Evolutionary conservation across 2,888 invertebrate species (phyloP), one percentile per base, ranked within the genome.

Genomic region (Enchytraeus crypticus): DNA sequence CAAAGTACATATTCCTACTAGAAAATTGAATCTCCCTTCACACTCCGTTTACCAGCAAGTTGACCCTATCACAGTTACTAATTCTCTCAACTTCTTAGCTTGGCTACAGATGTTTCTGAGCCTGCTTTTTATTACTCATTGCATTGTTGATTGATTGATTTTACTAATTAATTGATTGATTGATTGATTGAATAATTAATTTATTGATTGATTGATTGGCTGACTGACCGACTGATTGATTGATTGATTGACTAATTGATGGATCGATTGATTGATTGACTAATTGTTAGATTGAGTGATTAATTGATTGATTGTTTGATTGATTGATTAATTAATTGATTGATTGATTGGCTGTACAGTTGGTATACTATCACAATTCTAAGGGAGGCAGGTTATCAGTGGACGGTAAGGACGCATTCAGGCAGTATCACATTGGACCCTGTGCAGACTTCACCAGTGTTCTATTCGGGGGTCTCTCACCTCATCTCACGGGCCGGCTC

Each of bases 361-460:
- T 61, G 53, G 38, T 26, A 23, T 61, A 56, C 33, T n/a, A 34
- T 14, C 63, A 63, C 53, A 57, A 23, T 26, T 30, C 29, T n/a
- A 55, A 34, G 51, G 63, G 63, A 18, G 63, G 63, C 18, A 47
- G 32, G 43, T 30, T 63, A 32, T 43, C 26, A 5, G 38, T 63
- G 18, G 63, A 63, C 29, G 57, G 38, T 5, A 8, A 33, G 32
- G 57, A 61, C 46, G 56, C 63, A n/a, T 63, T 56, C 53, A 67
- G 70, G 38, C 49, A 62, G 30, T 68, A 66, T 51, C 64, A 65
- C 38, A 57, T 61, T 1, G 51, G 63, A 18, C 66, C 70, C 43
- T 64, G 70, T 51, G 68, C 71, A 60, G 69, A 70, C 66, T 73
- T 73, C 58, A 65, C 64, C 14, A 67, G 65, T 5, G 62, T 70